Conservation (phyloP, 2,888 invertebrate genomes). For the Tipula lateralis region DNA sequence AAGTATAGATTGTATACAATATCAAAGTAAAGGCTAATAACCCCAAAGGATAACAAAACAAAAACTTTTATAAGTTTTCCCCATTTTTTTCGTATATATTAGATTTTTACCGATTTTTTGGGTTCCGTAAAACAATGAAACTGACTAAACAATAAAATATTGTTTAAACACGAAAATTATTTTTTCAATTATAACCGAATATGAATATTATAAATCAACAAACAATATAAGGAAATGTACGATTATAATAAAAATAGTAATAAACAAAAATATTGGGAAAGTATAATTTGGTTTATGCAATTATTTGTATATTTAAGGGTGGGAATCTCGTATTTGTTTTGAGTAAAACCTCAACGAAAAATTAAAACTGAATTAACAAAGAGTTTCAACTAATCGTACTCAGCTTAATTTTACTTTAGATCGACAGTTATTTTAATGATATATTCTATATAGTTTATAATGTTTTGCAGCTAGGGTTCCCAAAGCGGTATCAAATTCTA, state of each 20-base stretch:
- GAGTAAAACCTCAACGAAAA: too few species aligned
- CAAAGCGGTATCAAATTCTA: too few species aligned
- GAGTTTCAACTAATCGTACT: too few species aligned
- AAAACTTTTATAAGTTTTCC: background rate
- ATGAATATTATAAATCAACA: background rate
- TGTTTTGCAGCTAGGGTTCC: too few species aligned
- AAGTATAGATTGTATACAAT: background rate
- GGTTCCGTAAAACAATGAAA: background rate
- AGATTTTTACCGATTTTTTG: background rate
- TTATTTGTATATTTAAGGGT: background rate
- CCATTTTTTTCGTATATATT: too few species aligned
- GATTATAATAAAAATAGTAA: background rate
- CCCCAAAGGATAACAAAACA: background rate
- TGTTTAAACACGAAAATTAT: background rate
- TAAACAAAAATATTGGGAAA: background rate
- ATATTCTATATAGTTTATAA: too few species aligned
- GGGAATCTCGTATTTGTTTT: too few species aligned
- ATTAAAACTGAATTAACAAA: too few species aligned
- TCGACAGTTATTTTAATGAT: too few species aligned
- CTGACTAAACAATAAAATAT: background rate
- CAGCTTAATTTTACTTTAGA: too few species aligned
- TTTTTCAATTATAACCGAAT: constrained; percentile 5
- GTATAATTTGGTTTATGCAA: background rate
- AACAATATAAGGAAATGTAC: background rate
- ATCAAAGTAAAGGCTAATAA: background rate